Percentiles rank a stretch among this genome's conserved stretches.
phyloP scores from a whole-genome alignment of 2,888 invertebrate species.

The Dorcus hopei region DNA sequence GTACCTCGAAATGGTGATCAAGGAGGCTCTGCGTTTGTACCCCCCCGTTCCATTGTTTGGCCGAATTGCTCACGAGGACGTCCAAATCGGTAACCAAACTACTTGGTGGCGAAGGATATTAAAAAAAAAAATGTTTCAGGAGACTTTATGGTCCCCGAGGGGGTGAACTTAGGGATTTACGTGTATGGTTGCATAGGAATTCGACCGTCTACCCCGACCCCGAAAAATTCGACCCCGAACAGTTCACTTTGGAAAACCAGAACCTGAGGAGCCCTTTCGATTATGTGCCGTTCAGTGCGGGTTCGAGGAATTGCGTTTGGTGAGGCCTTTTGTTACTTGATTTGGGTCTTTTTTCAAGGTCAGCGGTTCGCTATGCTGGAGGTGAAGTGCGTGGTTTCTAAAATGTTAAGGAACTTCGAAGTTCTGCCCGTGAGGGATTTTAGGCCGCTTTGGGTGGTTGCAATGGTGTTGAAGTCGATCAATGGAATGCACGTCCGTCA shows the following conservation, averaged over 20 bases:
- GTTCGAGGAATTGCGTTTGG: constrained; percentile 38
- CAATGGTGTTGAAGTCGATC: constrained; percentile 1
- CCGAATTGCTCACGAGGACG: too few species aligned
- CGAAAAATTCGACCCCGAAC: constrained; percentile 40
- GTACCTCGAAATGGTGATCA: too few species aligned
- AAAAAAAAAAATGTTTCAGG: not conserved
- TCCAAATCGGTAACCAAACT: too few species aligned
- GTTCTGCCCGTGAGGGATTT: constrained; percentile 2
- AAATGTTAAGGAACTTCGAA: constrained; percentile 1
- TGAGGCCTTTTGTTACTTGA: not conserved
- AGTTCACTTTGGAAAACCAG: constrained; percentile 38
- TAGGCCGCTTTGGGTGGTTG: not conserved
- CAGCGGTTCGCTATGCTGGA: constrained; percentile 7
- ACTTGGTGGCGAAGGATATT: too few species aligned
- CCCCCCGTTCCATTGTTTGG: too few species aligned
- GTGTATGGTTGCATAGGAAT: constrained; percentile 43
- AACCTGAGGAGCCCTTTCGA: constrained; percentile 35
- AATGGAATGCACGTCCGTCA: constrained; percentile 3
- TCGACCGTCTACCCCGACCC: constrained; percentile 48
- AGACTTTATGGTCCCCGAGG: constrained; percentile 13
- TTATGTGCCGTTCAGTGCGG: constrained; percentile 42
- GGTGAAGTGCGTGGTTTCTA: constrained; percentile 3
- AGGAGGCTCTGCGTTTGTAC: too few species aligned
- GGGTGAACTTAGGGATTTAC: constrained; percentile 10
- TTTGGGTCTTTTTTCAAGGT: not conserved